Evolutionary conservation across 2,797 vertebrate genomes (phyloP).

Genomic region (Acrossocheilus fasciatus): DNA sequence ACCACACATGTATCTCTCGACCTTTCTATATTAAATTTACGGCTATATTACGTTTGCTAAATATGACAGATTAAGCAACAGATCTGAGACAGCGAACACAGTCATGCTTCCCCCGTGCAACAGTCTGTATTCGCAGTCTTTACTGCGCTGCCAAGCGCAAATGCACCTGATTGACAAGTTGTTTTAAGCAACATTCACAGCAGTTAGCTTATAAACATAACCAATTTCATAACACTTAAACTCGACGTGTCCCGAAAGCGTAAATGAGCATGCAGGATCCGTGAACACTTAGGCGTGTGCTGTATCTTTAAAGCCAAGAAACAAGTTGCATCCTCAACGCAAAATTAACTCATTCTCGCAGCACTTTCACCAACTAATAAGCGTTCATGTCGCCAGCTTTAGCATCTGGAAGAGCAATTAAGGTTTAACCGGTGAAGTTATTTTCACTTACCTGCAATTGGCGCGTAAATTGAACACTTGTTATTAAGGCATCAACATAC

Average conservation of each 20-base stretch:
- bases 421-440: constrained; percentile 22
- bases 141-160: neutral
- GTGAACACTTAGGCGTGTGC: constrained; percentile 2
- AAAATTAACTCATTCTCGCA: neutral
- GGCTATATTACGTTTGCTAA: neutral
- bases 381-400: neutral
- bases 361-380: constrained; percentile 12
- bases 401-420: neutral
- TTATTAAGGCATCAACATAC: constrained; percentile 81
- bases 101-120: constrained; percentile 6
- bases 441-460: constrained; percentile 75
- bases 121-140: constrained; percentile 37
- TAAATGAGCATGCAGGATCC: neutral
- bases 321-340: constrained; percentile 36
- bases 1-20: neutral
- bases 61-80: neutral
- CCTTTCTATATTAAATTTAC: neutral
- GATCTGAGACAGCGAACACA: constrained; percentile 12
- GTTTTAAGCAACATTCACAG: neutral
- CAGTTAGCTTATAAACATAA: constrained; percentile 4
- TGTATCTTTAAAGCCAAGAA: constrained; percentile 14
- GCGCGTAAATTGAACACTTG: constrained; percentile 72
- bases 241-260: constrained; percentile 13
- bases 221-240: neutral
- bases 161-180: constrained; percentile 47